These are phyloP conservation scores for Drosophila niveifrons DNA, from an alignment of 2,888 invertebrate species.

Conservation along the genomic window DNA sequence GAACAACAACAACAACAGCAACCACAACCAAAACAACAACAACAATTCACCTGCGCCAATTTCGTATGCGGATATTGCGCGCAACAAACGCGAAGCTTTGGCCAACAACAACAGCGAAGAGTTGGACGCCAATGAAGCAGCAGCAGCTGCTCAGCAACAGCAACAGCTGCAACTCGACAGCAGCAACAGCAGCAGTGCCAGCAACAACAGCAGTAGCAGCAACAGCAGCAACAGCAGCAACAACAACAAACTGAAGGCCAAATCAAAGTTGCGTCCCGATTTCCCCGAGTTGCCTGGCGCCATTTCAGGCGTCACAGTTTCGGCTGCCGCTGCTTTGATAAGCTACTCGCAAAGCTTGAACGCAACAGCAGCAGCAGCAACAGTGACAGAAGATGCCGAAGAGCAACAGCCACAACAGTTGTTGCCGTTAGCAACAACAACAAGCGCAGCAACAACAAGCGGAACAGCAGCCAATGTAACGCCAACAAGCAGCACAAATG, in stretches of 20 bases:
- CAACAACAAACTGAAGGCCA: slow-evolving; percentile 39
- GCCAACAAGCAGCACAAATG: slow-evolving; percentile 24
- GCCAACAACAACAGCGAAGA: slow-evolving; percentile 51
- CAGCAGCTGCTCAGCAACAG: slow-evolving; percentile 8
- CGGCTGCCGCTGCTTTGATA: slow-evolving; percentile 10
- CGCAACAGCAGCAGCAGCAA: slow-evolving; percentile 2
- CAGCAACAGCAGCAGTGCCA: not conserved
- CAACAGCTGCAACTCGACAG: slow-evolving; percentile 8
- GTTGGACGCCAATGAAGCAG: slow-evolving; percentile 8
- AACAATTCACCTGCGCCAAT: slow-evolving; percentile 74
- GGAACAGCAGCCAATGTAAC: slow-evolving; percentile 15
- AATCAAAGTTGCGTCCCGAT: slow-evolving; percentile 56
- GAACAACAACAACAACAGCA: slow-evolving; percentile 49
- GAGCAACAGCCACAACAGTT: not conserved
- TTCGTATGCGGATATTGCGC: slow-evolving; percentile 94
- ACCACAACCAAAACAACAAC: slow-evolving; percentile 67
- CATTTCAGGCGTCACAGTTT: slow-evolving; percentile 29
- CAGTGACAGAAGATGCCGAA: not conserved
- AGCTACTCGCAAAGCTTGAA: slow-evolving; percentile 23
- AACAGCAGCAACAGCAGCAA: not conserved
- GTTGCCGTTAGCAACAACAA: slow-evolving; percentile 3
- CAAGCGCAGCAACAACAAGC: slow-evolving; percentile 20
- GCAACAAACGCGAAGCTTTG: slow-evolving; percentile 83
- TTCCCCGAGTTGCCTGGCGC: slow-evolving; percentile 66
- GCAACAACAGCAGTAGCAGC: not conserved